A percentile compares a stretch with the other conserved stretches of the same genome.
Evolutionary conservation across 2,113 vertebrate genomes (phyloP).

Genomic region (Melierax canorus): DNA sequence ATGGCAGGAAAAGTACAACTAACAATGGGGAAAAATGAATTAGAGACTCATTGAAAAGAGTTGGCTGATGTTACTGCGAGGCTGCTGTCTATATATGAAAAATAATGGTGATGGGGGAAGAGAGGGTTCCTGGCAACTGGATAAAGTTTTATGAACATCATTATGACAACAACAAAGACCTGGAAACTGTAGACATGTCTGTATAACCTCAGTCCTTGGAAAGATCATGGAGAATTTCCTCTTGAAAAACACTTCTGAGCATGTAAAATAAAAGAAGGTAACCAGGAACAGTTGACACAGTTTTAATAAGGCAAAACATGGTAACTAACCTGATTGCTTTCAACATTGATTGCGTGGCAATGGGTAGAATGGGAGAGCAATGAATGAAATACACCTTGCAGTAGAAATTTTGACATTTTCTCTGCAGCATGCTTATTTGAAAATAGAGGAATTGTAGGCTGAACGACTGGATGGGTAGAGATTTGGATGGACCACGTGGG

Average conservation of each 20-base stretch:
- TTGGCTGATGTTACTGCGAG: not conserved
- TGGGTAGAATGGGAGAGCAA: not conserved
- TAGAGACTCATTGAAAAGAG: not conserved
- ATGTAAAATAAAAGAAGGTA: not conserved
- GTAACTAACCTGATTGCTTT: not conserved
- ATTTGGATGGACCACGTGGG: not conserved
- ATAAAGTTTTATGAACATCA: not conserved
- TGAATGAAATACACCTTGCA: not conserved
- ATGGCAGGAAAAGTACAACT: not conserved
- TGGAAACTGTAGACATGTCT: not conserved
- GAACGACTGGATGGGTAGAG: not conserved
- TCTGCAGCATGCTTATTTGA: not conserved
- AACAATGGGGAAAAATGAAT: not conserved
- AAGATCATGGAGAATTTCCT: not conserved
- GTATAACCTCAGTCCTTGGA: not conserved
- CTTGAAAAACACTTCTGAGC: not conserved
- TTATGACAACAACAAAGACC: not conserved
- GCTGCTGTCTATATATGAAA: not conserved
- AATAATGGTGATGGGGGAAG: not conserved
- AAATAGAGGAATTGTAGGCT: not conserved
- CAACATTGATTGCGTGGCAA: not conserved
- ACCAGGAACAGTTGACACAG: fast-evolving
- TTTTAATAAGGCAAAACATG: not conserved
- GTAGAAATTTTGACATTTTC: not conserved
- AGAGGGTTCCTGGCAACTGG: not conserved